Base-by-base conservation (phyloP, 1,140 invertebrate species). In the Catajapyx aquilonaris region DNA sequence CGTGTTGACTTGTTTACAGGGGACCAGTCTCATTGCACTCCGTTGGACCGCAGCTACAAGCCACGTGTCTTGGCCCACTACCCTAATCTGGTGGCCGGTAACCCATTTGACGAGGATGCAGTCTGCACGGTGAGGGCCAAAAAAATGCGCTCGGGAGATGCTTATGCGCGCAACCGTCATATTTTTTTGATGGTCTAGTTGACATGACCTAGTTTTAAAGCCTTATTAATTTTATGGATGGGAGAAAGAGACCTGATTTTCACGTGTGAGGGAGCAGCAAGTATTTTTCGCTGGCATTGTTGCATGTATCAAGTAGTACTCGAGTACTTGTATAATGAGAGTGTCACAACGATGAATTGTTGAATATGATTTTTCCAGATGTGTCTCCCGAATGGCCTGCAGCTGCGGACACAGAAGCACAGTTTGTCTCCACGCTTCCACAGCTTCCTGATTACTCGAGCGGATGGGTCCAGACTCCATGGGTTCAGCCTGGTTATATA, bases 401-500 rank as follows among this genome's bases (percentile, higher is more conserved):
- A 78, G 47, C 95, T 98, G 62, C 72, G 81, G 36, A 95, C 90
- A 3, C 87, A 95, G 56, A 90, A 87, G 57, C 81, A 94, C 57
- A 70, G 73, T 32, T 68, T 86, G 41, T 76, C 81, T 44, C 79
- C 90, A 11, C 70, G 68, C 44, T 95, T 95, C 65, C 94, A 98
- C 57, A 86, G 88, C 33, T 99, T 97, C 65, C 72, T 96, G 5
- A 86, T 96, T 31, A 97, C 93, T 15, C 72, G 79, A 50, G 90
- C 96, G 65, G 88, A 97, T 71, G 94, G 93, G 31, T 77, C 77
- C 41, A 66, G 87, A 46, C 77, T 76, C 35, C 93, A 90, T 66
- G 94, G 94, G 25, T 90, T 88, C 52, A 85, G 84, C 46, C 69
- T 88, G 39, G 75, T 88, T 10, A 96, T 96, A 57, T 95, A 83